Base-by-base conservation (phyloP, 2,113 vertebrate species). In the Odocoileus virginianus region DNA sequence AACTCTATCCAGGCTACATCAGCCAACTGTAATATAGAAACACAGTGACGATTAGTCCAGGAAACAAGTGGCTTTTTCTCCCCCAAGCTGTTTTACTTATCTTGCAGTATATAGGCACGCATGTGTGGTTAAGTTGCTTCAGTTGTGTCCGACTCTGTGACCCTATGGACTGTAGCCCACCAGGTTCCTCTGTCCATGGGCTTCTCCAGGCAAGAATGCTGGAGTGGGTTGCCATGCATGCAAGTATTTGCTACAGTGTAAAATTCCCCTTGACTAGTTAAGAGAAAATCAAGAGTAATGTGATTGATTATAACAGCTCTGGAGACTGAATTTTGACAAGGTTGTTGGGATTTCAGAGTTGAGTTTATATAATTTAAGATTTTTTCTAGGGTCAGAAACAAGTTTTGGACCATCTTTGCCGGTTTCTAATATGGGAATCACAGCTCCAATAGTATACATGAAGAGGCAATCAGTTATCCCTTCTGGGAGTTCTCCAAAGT, bases 281-380 rank as follows among this genome's bases (percentile, higher is more conserved):
- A 93, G n/a, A 96, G 52, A 55, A 91, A 95, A 89, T 83, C 16
- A 93, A 91, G 61, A 25, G 10, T 79, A 71, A 84, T 79, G 33
- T 74, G 33, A 57, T 85, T 91, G 8, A 33, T 33, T 45, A 55
- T 92, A 92, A 89, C 17, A 61, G 86, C 8, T 2, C 2, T 55
- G 30, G 30, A 33, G 95, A 85, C 79, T 90, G 40, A 92, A 88
- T 94, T 94, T 97, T 89, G 30, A 89, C 61, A 79, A 87, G 21
- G 67, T 93, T 89, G 3, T 79, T 81, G 43, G 87, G 36, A 7
- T 87, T 94, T 95, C 33, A 47, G 33, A 92, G 17, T 92, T 61
- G 16, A 97, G 2, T 2, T 93, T 88, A 74, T 94, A 43, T 82
- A 71, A 85, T 60, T 91, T 95, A 57, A 55, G 36, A 74, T 47